phyloP scores from a whole-genome alignment of 1,140 invertebrate species.

The Pissodes strobi region DNA sequence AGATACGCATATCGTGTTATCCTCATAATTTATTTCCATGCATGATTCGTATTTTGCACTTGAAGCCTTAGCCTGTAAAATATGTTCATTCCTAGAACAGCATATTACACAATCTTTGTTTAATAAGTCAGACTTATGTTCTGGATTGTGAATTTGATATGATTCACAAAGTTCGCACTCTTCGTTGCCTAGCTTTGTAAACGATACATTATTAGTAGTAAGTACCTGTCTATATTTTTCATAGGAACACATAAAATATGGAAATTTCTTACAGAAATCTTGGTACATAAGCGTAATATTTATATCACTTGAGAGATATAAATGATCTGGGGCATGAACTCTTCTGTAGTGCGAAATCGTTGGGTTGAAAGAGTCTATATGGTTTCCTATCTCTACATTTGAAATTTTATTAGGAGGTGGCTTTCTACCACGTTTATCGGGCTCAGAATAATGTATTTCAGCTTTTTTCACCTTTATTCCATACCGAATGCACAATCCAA shows the following conservation, averaged over 20 bases:
- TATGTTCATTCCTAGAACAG: neutral
- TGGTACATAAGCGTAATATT: neutral
- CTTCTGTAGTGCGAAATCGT: slow-evolving; percentile 3
- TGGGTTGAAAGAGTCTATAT: neutral
- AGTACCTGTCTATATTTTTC: too few relatives aligned
- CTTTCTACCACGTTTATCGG: neutral
- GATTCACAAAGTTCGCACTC: too few relatives aligned
- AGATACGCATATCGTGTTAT: neutral
- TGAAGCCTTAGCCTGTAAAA: neutral
- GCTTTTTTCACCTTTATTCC: neutral
- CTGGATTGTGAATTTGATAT: too few relatives aligned
- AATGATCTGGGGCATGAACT: too few relatives aligned
- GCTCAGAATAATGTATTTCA: neutral
- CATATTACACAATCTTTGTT: slow-evolving; percentile 3
- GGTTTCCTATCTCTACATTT: neutral
- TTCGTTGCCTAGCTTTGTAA: too few relatives aligned
- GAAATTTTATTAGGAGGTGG: neutral
- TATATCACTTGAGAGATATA: neutral
- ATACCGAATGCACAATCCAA: neutral
- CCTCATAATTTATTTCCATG: neutral
- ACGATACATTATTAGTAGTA: too few relatives aligned
- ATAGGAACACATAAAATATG: too few relatives aligned
- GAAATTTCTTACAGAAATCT: too few relatives aligned
- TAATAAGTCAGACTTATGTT: neutral
- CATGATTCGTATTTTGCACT: too few relatives aligned